phyloP scores from a whole-genome alignment of 2,113 vertebrate species.

The Urocynchramus pylzowi region DNA sequence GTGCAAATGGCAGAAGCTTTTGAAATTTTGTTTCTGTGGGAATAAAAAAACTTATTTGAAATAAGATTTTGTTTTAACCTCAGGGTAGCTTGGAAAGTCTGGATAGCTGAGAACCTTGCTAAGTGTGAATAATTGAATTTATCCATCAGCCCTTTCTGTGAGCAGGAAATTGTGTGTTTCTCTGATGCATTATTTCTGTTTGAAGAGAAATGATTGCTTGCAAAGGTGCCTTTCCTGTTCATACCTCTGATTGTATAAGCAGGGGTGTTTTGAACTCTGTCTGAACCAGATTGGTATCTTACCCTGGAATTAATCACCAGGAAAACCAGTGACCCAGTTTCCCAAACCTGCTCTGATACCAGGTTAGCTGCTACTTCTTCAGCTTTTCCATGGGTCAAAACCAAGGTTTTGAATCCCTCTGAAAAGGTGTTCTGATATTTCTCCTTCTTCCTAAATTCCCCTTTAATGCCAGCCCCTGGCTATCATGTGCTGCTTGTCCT shows the following conservation, averaged over 20 bases:
- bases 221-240: not conserved
- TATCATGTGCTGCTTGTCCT: not conserved
- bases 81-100: not conserved
- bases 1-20: not conserved
- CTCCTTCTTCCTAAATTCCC: not conserved
- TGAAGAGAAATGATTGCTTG: not conserved
- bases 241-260: not conserved
- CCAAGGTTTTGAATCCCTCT: not conserved
- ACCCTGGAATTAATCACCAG: not conserved
- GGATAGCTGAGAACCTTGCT: not conserved
- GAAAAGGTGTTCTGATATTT: not conserved
- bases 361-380: not conserved
- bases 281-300: not conserved
- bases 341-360: not conserved
- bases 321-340: not conserved
- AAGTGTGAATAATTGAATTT: not conserved
- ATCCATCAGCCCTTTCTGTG: not conserved
- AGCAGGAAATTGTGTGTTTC: not conserved
- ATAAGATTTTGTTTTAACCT: not conserved
- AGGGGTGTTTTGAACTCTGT: not conserved
- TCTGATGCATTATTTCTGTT: not conserved
- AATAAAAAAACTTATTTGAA: not conserved
- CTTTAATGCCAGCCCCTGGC: not conserved
- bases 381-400: not conserved
- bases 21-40: not conserved